Evolutionary conservation across 2,888 invertebrate species (phyloP).

Genomic region (Prenolepis imparis): DNA sequence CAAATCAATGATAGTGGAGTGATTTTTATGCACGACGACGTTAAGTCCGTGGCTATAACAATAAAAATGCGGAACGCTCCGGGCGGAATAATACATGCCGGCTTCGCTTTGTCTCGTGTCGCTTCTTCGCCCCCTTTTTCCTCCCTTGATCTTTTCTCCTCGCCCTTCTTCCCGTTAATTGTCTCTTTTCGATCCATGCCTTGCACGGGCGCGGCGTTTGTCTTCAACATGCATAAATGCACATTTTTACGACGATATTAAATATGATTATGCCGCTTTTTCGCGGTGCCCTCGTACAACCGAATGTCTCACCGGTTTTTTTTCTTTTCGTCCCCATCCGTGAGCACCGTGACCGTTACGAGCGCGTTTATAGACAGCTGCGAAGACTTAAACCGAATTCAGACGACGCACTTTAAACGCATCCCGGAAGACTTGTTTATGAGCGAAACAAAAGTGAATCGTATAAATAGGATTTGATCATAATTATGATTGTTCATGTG

Average conservation of each 20-base stretch:
- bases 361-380: constrained; percentile 34
- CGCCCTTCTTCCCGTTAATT: constrained; percentile 24
- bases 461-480: not conserved
- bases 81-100: constrained; percentile 37
- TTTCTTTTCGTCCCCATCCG: constrained; percentile 10
- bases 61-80: constrained; percentile 56
- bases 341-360: constrained; percentile 24
- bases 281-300: constrained; percentile 56
- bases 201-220: constrained; percentile 50
- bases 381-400: constrained; percentile 28
- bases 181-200: not conserved
- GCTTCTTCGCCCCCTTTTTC: constrained; percentile 26
- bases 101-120: constrained; percentile 47
- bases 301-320: not conserved
- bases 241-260: constrained; percentile 80
- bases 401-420: constrained; percentile 9
- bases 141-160: constrained; percentile 44
- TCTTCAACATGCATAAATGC: constrained; percentile 74
- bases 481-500: not conserved
- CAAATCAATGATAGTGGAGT: constrained; percentile 45
- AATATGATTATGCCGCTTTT: constrained; percentile 79
- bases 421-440: constrained; percentile 18
- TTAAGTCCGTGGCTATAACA: constrained; percentile 54
- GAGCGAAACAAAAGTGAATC: not conserved
- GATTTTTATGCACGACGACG: constrained; percentile 42